Evolutionary conservation across 2,797 vertebrate genomes (phyloP), one percentile per base, ranked within the genome.

Genomic region (Allobates femoralis): DNA sequence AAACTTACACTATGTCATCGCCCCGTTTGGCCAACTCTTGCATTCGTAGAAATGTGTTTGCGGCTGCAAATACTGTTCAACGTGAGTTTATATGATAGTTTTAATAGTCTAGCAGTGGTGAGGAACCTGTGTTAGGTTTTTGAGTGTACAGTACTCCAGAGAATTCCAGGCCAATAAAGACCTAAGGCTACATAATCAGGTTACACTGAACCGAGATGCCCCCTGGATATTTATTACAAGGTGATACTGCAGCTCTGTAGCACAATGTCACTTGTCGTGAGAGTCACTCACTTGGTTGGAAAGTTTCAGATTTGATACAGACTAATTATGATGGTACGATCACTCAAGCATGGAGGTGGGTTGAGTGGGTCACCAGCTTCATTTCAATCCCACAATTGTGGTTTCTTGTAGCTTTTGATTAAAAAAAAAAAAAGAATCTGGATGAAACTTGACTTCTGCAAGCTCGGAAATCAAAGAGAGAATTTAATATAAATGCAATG

Each of bases 171-270:
- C 75, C 62, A 87, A 79, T 87, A 87, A 87, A 82, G 81, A 26
- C 58, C 34, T 66, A 80, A 87, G 76, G 66, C 75, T 80, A 74
- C 76, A 84, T 87, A 87, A 84, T 87, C 74, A 84, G 67, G 81
- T 84, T 87, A 84, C 86, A 75, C 28, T 84, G 77, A 84, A 84
- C 81, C 82, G 46, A 84, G 76, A 83, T 87, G 75, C 62, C 75
- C 75, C 64, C 26, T 53, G 71, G 73, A 83, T 82, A 83, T 81
- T 66, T 78, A 78, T 87, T 82, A 87, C 80, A 69, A 83, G 73
- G 51, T 67, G 80, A 67, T 87, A 46, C 41, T 46, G 37, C 37
- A 67, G 73, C 19, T 41, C 62, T 78, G 34, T 69, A 76, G 41
- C 74, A 69, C 85, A 60, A 78, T 82, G 73, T 78, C 67, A 55